Evolutionary conservation across 2,113 vertebrate species (phyloP).

Genomic region (Cricetomys ansorgei): DNA sequence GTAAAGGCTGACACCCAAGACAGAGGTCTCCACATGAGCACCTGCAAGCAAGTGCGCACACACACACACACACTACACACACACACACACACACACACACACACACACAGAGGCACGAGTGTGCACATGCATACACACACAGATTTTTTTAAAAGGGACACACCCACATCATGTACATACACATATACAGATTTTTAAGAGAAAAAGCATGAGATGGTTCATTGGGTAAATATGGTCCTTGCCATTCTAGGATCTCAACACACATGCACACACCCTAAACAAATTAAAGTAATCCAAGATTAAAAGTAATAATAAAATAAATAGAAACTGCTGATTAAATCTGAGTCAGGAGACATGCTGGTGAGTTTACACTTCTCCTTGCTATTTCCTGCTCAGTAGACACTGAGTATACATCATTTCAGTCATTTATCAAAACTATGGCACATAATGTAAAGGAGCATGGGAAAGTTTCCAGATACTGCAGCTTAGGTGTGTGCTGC

Average conservation of each 20-base stretch:
- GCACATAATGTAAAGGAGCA: not conserved
- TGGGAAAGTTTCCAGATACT: accelerated
- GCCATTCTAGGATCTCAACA: not conserved
- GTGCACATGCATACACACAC: not conserved
- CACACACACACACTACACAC: not conserved
- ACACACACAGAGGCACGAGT: too few relatives aligned
- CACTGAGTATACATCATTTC: not conserved
- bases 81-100: not conserved
- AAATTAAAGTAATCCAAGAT: not conserved
- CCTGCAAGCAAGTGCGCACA: not conserved
- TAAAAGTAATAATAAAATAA: not conserved
- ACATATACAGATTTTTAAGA: not conserved
- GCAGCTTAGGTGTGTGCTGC: not conserved
- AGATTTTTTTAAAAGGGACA: not conserved
- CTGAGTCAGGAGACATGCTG: not conserved
- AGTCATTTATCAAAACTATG: not conserved
- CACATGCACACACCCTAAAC: not conserved
- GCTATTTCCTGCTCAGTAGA: not conserved
- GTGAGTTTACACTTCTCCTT: not conserved
- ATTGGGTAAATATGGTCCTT: too few relatives aligned
- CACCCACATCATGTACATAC: too few relatives aligned
- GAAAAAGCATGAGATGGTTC: not conserved
- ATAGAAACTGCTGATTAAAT: not conserved
- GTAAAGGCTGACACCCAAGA: not conserved
- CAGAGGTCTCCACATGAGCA: not conserved